Evolutionary conservation across 37 sponge, comb jelly and placozoan genomes (phyloP).

Genomic region (Petrosia ficiformis): DNA sequence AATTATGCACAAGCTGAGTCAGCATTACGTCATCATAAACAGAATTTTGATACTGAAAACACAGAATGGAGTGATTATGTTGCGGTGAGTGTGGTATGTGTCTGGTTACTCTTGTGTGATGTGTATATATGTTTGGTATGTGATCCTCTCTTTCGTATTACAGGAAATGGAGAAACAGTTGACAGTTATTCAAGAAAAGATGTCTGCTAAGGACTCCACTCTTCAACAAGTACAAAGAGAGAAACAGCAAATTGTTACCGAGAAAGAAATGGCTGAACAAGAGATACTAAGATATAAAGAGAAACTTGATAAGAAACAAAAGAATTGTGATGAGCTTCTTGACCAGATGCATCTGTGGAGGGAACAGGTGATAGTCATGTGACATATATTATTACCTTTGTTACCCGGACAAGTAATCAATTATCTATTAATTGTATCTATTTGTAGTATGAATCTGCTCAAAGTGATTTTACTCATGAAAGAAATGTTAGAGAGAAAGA

Average conservation of each 20-base stretch:
- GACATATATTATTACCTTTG: no score
- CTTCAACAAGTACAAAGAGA: neutral
- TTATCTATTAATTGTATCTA: neutral
- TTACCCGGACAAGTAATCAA: neutral
- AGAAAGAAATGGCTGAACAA: neutral
- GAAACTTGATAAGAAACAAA: neutral
- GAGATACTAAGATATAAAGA: neutral
- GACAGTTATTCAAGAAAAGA: neutral
- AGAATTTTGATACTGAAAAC: no score
- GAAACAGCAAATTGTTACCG: neutral
- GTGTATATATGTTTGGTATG: no score
- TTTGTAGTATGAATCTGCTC: conserved; percentile 34
- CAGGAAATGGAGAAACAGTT: neutral
- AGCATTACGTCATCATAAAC: no score
- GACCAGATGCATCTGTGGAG: neutral
- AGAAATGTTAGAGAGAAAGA: conserved; percentile 26
- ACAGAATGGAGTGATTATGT: no score
- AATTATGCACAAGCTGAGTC: no score
- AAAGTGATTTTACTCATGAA: conserved; percentile 44
- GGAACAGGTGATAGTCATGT: neutral
- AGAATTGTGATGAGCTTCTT: neutral
- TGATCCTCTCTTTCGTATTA: no score
- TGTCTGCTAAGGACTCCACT: no score
- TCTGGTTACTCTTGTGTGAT: no score
- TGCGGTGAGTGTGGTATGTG: no score